A percentile compares a stretch with the other conserved stretches of the same genome.
These are phyloP conservation scores for Diogma glabrata DNA, from an alignment of 2,888 invertebrate genomes.

Conservation along the genomic window DNA sequence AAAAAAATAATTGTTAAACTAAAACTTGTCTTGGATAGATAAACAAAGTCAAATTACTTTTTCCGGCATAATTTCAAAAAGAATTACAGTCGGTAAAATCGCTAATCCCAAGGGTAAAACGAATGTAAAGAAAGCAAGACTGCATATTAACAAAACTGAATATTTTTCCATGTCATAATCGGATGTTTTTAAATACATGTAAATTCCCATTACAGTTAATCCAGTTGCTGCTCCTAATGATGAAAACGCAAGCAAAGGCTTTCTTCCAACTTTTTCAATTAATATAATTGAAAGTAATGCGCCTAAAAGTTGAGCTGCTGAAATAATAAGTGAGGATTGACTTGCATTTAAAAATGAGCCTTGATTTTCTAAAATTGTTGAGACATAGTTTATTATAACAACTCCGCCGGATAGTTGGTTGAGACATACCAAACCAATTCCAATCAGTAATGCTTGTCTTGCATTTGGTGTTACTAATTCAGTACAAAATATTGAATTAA, in stretches of 20 bases:
- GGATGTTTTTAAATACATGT: slow-evolving; percentile 8
- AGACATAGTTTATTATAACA: slow-evolving; percentile 27
- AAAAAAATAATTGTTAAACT: too few relatives aligned
- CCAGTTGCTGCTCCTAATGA: slow-evolving; percentile 13
- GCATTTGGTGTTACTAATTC: neutral
- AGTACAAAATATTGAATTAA: neutral
- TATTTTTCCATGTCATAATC: slow-evolving; percentile 5
- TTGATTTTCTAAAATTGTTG: slow-evolving; percentile 22
- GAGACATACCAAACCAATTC: neutral
- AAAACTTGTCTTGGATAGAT: too few relatives aligned
- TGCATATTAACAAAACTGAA: slow-evolving; percentile 14
- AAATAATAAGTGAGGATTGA: slow-evolving; percentile 24
- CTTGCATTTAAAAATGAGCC: slow-evolving; percentile 19
- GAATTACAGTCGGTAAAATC: slow-evolving; percentile 16
- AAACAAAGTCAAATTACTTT: too few relatives aligned
- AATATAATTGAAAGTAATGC: slow-evolving; percentile 22
- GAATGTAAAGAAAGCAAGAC: slow-evolving; percentile 15
- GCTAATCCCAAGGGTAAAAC: slow-evolving; percentile 14
- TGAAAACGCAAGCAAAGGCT: slow-evolving; percentile 21
- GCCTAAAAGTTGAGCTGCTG: slow-evolving; percentile 24
- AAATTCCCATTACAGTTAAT: slow-evolving; percentile 6
- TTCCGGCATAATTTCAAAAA: slow-evolving; percentile 15
- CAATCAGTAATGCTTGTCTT: neutral
- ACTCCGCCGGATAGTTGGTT: slow-evolving; percentile 23
- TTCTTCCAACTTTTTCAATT: slow-evolving; percentile 24